These are phyloP conservation scores for Cladopsammia gracilis DNA, from an alignment of 64 coral and sea anemone genomes.

Conservation along the genomic window DNA sequence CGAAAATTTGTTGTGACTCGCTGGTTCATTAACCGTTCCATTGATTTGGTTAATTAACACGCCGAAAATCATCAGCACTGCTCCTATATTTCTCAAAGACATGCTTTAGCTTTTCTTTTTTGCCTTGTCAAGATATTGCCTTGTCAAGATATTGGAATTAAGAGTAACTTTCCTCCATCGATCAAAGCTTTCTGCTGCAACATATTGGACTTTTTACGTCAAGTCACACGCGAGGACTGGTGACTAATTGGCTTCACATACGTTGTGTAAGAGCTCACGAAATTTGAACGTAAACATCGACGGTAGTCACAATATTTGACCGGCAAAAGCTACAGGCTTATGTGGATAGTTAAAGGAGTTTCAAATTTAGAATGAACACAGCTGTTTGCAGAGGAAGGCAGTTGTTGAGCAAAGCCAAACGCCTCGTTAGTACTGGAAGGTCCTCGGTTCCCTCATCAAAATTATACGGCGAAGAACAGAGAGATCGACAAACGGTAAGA, in stretches of 20 bases:
- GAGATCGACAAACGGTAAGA: not conserved
- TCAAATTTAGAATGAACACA: not conserved
- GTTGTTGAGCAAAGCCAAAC: not conserved
- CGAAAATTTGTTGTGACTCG: not conserved
- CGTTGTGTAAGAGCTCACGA: constrained; percentile 1
- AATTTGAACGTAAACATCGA: not conserved
- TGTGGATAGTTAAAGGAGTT: no score
- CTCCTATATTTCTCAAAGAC: not conserved
- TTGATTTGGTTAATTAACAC: constrained; percentile 11
- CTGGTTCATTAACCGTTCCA: not conserved
- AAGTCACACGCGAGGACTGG: not conserved
- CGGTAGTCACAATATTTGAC: not conserved
- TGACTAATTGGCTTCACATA: not conserved
- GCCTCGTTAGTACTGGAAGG: not conserved
- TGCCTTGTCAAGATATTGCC: not conserved
- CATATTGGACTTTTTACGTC: not conserved
- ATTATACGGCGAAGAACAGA: not conserved
- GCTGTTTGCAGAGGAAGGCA: not conserved
- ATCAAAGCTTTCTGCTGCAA: not conserved
- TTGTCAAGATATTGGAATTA: not conserved
- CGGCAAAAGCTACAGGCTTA: not conserved
- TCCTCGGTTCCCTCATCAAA: not conserved
- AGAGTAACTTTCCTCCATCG: not conserved
- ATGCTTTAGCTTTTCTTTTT: not conserved
- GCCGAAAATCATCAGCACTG: not conserved